Percentiles rank a stretch among this genome's conserved stretches.
Evolutionary conservation across 2,888 invertebrate species (phyloP).

Genomic region (Stomorhina lunata): DNA sequence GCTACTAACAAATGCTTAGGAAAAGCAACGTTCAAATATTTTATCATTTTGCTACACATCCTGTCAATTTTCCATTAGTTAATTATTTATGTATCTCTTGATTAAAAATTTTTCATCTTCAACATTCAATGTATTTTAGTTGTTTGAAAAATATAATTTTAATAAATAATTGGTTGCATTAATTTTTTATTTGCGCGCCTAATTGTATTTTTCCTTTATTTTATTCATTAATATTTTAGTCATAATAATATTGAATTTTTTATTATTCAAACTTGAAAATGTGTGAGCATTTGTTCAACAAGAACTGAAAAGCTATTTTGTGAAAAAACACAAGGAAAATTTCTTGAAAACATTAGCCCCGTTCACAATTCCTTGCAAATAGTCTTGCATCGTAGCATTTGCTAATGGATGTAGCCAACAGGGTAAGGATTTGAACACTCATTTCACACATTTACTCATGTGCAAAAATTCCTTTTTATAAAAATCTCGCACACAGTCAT

Average conservation of each 20-base stretch:
- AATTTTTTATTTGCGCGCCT: conserved; percentile 67
- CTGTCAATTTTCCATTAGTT: conserved; percentile 5
- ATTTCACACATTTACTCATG: too few species aligned
- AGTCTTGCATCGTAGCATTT: too few species aligned
- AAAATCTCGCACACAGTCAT: too few species aligned
- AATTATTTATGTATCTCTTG: conserved; percentile 19
- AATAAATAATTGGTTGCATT: conserved; percentile 59
- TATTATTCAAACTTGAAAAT: neutral
- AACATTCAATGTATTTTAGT: conserved; percentile 49
- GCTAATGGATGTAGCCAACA: too few species aligned
- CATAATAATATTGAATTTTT: neutral
- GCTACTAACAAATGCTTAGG: too few species aligned
- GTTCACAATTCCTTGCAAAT: too few species aligned
- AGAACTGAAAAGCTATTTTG: neutral
- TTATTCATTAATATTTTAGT: conserved; percentile 47
- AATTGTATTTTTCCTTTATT: conserved; percentile 42
- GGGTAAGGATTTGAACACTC: too few species aligned
- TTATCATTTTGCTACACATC: neutral
- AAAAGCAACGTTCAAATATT: conserved; percentile 5
- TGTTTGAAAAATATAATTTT: conserved; percentile 38
- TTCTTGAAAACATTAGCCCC: too few species aligned
- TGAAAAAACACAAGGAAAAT: too few species aligned
- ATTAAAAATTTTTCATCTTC: neutral
- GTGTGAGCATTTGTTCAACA: too few species aligned
- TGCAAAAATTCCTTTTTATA: too few species aligned